Evolutionary conservation across 2,113 vertebrate genomes (phyloP).

Genomic region (Sapajus apella): DNA sequence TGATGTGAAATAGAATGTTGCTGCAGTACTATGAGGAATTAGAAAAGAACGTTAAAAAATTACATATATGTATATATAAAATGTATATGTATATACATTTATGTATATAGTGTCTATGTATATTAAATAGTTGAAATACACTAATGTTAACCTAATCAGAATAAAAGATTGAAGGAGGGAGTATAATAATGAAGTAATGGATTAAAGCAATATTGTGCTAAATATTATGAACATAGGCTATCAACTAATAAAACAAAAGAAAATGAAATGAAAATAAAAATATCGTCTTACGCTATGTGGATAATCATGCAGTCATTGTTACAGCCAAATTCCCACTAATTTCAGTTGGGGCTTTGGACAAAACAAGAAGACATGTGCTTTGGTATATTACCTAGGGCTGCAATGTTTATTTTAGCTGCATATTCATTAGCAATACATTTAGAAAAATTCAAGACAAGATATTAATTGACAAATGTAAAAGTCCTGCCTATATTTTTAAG

Average conservation of each 20-base stretch:
- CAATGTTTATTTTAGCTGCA: neutral
- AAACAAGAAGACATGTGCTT: neutral
- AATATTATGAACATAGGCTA: neutral
- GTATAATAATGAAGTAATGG: neutral
- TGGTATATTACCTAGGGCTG: neutral
- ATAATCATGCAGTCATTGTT: neutral
- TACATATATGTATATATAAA: neutral
- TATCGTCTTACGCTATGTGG: neutral
- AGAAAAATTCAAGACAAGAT: neutral
- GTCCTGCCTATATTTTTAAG: neutral
- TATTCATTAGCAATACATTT: neutral
- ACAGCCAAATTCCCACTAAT: neutral
- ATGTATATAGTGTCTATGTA: neutral
- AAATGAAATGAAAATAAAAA: constrained; percentile 29
- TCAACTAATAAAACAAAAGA: neutral
- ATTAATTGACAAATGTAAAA: neutral
- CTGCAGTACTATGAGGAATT: neutral
- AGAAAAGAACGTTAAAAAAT: neutral
- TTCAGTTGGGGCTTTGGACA: neutral
- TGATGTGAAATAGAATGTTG: neutral
- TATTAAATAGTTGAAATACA: neutral
- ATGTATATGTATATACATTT: neutral
- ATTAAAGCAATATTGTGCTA: neutral
- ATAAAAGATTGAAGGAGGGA: neutral
- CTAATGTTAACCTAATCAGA: neutral